Percentiles rank a stretch among this genome's conserved stretches.
phyloP scores from a whole-genome alignment of 1,140 invertebrate genomes.

The Cotesia typhae region DNA sequence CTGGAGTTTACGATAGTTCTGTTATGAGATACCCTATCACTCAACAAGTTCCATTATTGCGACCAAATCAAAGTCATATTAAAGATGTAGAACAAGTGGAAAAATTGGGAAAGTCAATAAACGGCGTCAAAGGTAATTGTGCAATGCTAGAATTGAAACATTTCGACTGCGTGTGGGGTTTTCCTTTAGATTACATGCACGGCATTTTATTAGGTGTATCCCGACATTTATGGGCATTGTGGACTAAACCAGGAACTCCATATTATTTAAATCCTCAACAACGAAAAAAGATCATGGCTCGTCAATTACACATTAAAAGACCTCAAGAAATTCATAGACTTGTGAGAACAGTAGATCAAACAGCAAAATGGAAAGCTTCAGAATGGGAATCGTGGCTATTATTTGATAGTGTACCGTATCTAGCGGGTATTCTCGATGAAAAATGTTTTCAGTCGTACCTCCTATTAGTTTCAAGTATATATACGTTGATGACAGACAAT shows the following conservation, averaged over 20 bases:
- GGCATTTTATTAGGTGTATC: constrained; percentile 34
- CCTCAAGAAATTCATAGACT: no score
- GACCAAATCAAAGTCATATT: constrained; percentile 38
- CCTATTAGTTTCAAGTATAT: no score
- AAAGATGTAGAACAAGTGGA: constrained; percentile 38
- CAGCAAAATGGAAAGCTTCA: no score
- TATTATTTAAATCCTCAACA: constrained; percentile 17
- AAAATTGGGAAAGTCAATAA: constrained; percentile 11
- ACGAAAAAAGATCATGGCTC: constrained; percentile 25
- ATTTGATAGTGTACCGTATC: no score
- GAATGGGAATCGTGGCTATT: no score
- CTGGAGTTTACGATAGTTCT: constrained; percentile 19
- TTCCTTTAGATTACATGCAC: constrained; percentile 36
- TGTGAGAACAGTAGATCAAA: no score
- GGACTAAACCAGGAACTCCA: constrained; percentile 1
- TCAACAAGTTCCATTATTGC: constrained; percentile 12
- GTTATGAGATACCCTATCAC: constrained; percentile 37
- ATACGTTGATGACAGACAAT: no score
- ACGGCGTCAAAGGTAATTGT: constrained; percentile 30
- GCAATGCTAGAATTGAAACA: constrained; percentile 12
- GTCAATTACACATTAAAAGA: constrained; percentile 28
- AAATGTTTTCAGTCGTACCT: no score
- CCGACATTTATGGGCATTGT: constrained; percentile 31
- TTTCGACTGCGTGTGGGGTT: constrained; percentile 31
- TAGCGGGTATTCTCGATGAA: no score